Evolutionary conservation across 2,797 vertebrate species (phyloP), one percentile per base, ranked within the genome.

Genomic region (Carcharodon carcharias): DNA sequence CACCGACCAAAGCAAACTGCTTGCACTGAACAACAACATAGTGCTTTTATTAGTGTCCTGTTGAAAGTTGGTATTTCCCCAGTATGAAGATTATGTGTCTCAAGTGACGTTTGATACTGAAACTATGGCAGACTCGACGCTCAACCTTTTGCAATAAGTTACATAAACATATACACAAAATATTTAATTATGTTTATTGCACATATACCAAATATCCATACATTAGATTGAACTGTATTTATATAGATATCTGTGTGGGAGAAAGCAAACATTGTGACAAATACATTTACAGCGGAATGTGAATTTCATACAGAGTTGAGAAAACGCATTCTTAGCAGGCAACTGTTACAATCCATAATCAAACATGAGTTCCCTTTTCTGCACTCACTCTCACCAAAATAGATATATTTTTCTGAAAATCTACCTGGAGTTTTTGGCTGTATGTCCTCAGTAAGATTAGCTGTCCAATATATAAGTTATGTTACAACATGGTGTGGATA

Each of bases 191-290:
- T 61, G 61, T 93, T 93, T 93, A 93, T 93, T 93, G 58, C 89
- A 92, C 89, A 63, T 26, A 93, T 93, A 65, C 91, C 56, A 65
- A 93, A 93, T 63, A 93, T n/a, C 61, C 61, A 93, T 61, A 93
- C 91, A 23, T 45, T 93, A 45, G 31, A 65, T 58, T 35, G 56
- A n/a, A 40, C 58, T 92, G 40, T 63, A 93, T 61, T 58, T 58
- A 9, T 50, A 92, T 63, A 92, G 92, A 14, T 61, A 92, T 45
- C 58, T 87, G 16, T 40, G 82, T 40, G 91, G n/a, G 14, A 65
- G 18, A 93, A 93, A 88, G 26, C 87, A 88, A 50, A 93, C 56
- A 61, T 5, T 65, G 63, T 93, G 91, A 63, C 58, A 93, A 93
- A 26, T 65, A 93, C 35, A 31, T 61, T n/a, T 40, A 61, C 18